Evolutionary conservation across 2,113 vertebrate genomes (phyloP), one percentile per base, ranked within the genome.

Genomic region (Polypterus bichir): DNA sequence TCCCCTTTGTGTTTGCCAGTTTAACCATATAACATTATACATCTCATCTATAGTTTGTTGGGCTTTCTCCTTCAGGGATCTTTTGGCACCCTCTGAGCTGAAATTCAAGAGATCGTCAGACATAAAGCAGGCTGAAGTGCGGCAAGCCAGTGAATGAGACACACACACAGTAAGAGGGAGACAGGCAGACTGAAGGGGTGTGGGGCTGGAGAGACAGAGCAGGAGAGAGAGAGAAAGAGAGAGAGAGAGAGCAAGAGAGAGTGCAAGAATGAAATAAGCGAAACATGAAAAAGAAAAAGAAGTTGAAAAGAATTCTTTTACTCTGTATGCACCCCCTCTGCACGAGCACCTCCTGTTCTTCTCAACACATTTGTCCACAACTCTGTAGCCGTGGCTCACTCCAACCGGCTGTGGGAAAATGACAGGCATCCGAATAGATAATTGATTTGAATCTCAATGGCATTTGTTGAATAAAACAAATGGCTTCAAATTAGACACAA

Each of bases 11-110:
- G 87, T 91, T 93, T 97, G 92, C 91, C 92, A 94, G 89, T 92
- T 91, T 97, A 90, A 97, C 91, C 94, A 96, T 95, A 90, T 96
- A 97, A 97, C 91, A 79, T 95, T 92, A 92, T 94, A 91, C 94
- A 98, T 97, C 93, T 98, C 93, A 79, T 94, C 87, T 89, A 89
- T 90, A 88, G 92, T 88, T 89, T 93, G 89, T 86, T 91, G 91
- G 81, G 81, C 86, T 88, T 88, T 87, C 85, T 90, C 81, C 86
- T 86, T 86, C 82, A 86, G 90, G 86, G 86, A 91, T 83, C 80
- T 83, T 78, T 76, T 81, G 82, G 86, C 87, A 86, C 85, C 89
- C 90, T 84, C 85, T 77, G 89, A 77, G 84, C 87, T 92, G 85
- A 88, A 79, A 88, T 89, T 88, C 62, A 81, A 90, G 84, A 79